Evolutionary conservation across 2,888 invertebrate genomes (phyloP).

Genomic region (Alloscopus bannaensis): DNA sequence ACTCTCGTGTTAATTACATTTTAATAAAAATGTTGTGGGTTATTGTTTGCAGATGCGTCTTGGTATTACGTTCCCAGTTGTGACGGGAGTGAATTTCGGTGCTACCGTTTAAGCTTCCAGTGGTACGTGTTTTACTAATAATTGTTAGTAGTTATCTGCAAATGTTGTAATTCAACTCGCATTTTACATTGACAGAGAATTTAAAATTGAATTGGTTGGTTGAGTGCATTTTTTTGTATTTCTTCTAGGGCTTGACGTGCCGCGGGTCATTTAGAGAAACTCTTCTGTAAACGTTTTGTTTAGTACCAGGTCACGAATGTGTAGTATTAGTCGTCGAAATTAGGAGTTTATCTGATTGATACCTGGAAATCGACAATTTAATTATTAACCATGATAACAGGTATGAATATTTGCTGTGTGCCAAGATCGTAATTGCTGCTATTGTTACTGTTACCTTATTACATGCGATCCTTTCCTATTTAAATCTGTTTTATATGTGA

Average conservation of each 20-base stretch:
- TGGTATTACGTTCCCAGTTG: not conserved
- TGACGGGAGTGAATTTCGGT: too few relatives aligned
- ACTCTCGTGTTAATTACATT: too few relatives aligned
- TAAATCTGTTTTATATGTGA: not conserved
- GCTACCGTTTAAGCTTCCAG: not conserved
- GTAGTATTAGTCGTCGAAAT: constrained; percentile 1
- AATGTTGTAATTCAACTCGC: too few relatives aligned
- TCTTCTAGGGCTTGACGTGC: too few relatives aligned
- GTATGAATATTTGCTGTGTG: not conserved
- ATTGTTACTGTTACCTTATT: not conserved
- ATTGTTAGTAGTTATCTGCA: not conserved
- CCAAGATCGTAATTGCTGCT: not conserved
- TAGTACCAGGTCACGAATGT: not conserved
- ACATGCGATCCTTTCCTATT: not conserved
- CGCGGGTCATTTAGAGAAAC: too few relatives aligned
- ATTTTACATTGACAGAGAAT: not conserved
- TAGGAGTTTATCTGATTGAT: not conserved
- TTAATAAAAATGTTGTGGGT: too few relatives aligned
- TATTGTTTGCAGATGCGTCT: not conserved
- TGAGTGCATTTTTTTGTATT: too few relatives aligned
- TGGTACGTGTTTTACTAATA: not conserved
- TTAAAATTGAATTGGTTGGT: too few relatives aligned
- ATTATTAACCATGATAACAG: constrained; percentile 25
- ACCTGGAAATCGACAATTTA: not conserved
- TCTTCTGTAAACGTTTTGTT: too few relatives aligned